Base-by-base conservation (phyloP, 2,888 invertebrate genomes). In the Volucella zonaria region DNA sequence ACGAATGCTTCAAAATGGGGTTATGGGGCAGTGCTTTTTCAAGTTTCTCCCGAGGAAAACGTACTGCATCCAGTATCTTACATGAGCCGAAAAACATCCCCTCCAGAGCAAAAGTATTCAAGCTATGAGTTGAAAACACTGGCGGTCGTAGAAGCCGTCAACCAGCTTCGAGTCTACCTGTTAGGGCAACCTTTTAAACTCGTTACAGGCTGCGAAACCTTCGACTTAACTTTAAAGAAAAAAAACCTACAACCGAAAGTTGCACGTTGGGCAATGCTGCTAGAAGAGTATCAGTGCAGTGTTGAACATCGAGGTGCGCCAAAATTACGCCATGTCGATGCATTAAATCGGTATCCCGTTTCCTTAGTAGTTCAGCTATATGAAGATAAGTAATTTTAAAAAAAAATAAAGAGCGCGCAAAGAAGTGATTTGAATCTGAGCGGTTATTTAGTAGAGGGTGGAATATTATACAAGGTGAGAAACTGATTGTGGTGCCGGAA, bases 241-340 rank as follows among this genome's bases (percentile, higher is more conserved):
- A n/a, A n/a, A n/a, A n/a, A n/a, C n/a, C n/a, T n/a, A n/a, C n/a
- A n/a, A n/a, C n/a, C n/a, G n/a, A n/a, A n/a, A 15, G 59, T 59
- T 14, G 40, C 59, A 9, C 59, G 59, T 23, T 59, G 59, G 59
- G 43, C 59, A 43, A 59, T 61, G 42, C 18, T 61, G 23, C 12
- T 8, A 45, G 61, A 61, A 61, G 61, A 61, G 12, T 61, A 61
- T 23, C 18, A 43, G 15, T 56, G n/a, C 43, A 61, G 2, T 12
- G 54, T 54, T 10, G 54, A 54, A 12, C 54, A 54, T 54, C 18
- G 31, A 12, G 31, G 31, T 23, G 31, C 18, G 2, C 4, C 54
- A n/a, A 54, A 23, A 8, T 43, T 18, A 15, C 43, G 59, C n/a
- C n/a, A n/a, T n/a, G n/a, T n/a, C 59, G 43, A 59, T 2, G 59